Conservation (phyloP, 2,888 invertebrate genomes). For the Patella depressa region DNA sequence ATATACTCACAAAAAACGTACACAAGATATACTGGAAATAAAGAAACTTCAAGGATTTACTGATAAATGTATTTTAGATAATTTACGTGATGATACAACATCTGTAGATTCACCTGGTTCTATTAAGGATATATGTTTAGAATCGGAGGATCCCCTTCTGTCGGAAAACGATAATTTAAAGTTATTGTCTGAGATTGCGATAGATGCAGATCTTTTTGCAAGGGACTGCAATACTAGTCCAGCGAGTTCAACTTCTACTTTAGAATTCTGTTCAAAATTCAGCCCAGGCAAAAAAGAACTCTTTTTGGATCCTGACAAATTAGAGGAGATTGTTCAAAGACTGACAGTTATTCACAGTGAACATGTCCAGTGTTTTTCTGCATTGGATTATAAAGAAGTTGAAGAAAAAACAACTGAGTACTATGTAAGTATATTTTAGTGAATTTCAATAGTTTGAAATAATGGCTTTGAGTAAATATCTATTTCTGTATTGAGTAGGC, state of each 20-base stretch:
- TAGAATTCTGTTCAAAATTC: not conserved
- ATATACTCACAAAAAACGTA: conserved; percentile 66
- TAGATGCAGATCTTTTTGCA: not conserved
- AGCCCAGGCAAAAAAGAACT: too few relatives aligned
- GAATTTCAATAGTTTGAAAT: not conserved
- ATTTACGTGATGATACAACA: not conserved
- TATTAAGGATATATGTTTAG: not conserved
- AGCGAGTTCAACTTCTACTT: not conserved
- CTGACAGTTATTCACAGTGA: not conserved
- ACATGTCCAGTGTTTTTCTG: not conserved
- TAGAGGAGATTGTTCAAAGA: not conserved
- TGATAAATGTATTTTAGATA: not conserved
- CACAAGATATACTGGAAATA: conserved; percentile 64
- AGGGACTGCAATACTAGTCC: not conserved
- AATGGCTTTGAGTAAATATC: not conserved
- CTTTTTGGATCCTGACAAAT: not conserved
- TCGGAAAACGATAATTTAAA: not conserved
- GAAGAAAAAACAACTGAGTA: conserved; percentile 13
- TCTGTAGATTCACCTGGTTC: not conserved
- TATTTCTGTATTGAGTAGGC: too few relatives aligned
- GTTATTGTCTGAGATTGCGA: not conserved
- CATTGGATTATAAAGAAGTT: not conserved
- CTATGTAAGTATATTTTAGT: conserved; percentile 16
- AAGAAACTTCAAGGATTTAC: conserved; percentile 44
- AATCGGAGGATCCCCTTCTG: not conserved